Evolutionary conservation across 2,113 vertebrate species (phyloP).

Genomic region (Tupaia chinensis): DNA sequence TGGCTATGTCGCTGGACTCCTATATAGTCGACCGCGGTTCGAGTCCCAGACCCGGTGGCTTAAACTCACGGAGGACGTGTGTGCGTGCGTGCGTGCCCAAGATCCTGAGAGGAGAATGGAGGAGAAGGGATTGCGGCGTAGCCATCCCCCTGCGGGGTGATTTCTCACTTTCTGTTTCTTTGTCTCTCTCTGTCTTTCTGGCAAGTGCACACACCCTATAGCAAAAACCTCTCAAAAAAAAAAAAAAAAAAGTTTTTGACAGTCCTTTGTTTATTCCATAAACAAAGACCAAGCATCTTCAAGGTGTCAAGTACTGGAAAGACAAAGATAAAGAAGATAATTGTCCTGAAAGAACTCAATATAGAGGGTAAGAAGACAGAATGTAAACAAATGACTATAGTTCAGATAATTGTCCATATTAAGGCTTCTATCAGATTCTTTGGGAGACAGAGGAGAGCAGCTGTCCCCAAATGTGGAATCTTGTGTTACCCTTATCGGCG

Average conservation of each 20-base stretch:
- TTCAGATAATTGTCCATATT: neutral
- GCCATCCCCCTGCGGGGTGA: no score
- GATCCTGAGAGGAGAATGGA: no score
- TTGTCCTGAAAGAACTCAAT: neutral
- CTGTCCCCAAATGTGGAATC: conserved; percentile 30
- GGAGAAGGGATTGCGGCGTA: no score
- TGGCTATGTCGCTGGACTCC: no score
- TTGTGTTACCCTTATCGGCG: no score
- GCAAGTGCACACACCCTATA: no score
- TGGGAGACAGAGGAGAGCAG: neutral
- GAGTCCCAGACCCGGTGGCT: no score
- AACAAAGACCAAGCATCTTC: neutral
- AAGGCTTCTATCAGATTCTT: neutral
- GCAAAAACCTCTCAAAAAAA: neutral
- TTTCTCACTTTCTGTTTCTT: no score
- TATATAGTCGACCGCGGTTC: no score
- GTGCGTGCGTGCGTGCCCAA: no score
- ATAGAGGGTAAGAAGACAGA: neutral
- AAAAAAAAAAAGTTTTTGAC: neutral
- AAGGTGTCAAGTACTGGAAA: neutral
- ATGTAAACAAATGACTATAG: neutral
- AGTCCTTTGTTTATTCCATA: conserved; percentile 34
- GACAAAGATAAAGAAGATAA: conserved; percentile 41
- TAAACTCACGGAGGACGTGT: no score
- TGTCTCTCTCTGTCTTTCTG: no score